A percentile compares a stretch with the other conserved stretches of the same genome.
Evolutionary conservation across 2,113 vertebrate species (phyloP).

Genomic region (Lophius piscatorius): DNA sequence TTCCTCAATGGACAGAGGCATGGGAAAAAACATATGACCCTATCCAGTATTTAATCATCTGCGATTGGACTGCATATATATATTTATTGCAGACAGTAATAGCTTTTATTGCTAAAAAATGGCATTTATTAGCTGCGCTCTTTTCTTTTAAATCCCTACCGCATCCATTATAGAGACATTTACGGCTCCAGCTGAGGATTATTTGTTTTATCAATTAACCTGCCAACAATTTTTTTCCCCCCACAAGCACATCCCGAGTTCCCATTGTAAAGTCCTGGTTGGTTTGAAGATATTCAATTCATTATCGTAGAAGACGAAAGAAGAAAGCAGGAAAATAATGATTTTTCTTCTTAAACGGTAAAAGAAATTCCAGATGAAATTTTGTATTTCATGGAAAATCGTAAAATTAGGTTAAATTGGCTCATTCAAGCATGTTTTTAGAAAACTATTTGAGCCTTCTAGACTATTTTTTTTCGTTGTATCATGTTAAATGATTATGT

Average conservation of each 20-base stretch:
- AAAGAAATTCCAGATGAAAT: no score
- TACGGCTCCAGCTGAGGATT: constrained; percentile 5
- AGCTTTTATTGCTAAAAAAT: constrained; percentile 20
- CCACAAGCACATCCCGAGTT: no score
- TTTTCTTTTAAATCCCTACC: constrained; percentile 12
- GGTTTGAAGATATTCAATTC: not conserved
- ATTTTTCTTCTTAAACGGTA: no score
- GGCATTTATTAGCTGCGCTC: constrained; percentile 11
- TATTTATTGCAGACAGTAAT: constrained; percentile 24
- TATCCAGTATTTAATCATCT: constrained; percentile 43
- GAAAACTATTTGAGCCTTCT: no score
- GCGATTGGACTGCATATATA: constrained; percentile 28
- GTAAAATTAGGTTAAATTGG: no score
- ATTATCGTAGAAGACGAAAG: not conserved
- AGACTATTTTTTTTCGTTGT: no score
- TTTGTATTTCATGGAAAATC: no score
- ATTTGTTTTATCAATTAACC: constrained; percentile 2
- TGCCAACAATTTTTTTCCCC: not conserved
- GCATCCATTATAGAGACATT: constrained; percentile 23
- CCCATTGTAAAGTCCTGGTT: no score
- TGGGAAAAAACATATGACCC: constrained; percentile 48
- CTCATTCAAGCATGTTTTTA: no score
- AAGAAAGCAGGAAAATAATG: not conserved
- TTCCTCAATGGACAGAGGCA: constrained; percentile 57
- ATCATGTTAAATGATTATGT: no score